Conservation (phyloP, 2,113 vertebrate species). For the Lophochroa leadbeateri region DNA sequence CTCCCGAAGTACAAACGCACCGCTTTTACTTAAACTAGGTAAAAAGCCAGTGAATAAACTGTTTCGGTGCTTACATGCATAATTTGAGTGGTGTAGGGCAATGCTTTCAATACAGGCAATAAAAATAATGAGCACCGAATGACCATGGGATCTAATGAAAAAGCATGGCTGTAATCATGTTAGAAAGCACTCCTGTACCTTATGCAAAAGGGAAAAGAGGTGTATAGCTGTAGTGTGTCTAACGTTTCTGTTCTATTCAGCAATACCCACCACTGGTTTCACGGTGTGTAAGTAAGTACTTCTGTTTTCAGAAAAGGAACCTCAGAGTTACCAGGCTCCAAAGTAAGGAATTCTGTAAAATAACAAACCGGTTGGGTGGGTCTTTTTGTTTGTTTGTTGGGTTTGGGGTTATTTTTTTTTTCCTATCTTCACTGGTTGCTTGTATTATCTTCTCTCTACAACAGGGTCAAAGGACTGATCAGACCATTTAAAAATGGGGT, state of each 20-base stretch:
- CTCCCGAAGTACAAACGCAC: fast-evolving
- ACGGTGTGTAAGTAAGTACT: not conserved
- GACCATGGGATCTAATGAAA: not conserved
- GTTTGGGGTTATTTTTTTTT: not conserved
- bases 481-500: not conserved
- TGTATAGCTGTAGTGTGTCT: not conserved
- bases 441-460: not conserved
- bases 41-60: not conserved
- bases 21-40: not conserved
- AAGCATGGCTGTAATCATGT: fast-evolving
- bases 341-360: not conserved
- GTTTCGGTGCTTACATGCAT: fast-evolving
- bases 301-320: not conserved
- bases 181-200: not conserved
- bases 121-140: not conserved
- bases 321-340: not conserved
- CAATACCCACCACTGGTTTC: not conserved
- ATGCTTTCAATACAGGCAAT: not conserved
- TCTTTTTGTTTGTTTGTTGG: not conserved
- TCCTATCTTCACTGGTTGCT: not conserved
- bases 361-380: not conserved
- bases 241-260: not conserved
- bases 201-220: not conserved
- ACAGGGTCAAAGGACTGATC: not conserved
- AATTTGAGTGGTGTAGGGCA: not conserved